Evolutionary conservation across 2,797 vertebrate genomes (phyloP).

Genomic region (Parauchenoglanis punctatus): DNA sequence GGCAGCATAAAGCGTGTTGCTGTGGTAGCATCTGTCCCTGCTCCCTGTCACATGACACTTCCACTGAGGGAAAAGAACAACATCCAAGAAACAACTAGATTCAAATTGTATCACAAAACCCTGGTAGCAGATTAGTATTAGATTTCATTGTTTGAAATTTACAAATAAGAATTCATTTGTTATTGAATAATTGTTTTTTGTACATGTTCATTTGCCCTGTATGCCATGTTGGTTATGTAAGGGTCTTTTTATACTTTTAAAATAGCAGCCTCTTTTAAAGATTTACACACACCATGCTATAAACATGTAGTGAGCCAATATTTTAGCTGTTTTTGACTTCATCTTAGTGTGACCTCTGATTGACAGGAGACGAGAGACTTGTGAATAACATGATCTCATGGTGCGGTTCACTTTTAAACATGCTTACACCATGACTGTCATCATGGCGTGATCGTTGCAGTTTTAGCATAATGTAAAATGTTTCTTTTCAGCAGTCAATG

Average conservation of each 20-base stretch:
- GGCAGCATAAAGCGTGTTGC: conserved; percentile 64
- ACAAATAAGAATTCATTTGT: background rate
- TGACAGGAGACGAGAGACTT: conserved; percentile 5
- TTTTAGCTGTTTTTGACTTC: background rate
- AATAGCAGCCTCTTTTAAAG: background rate
- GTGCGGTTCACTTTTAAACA: conserved; percentile 13
- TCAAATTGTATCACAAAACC: conserved; percentile 15
- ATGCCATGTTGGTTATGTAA: background rate
- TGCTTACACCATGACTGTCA: conserved; percentile 3
- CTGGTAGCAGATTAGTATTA: background rate
- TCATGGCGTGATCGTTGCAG: background rate
- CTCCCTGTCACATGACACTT: conserved; percentile 61
- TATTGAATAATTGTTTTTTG: background rate
- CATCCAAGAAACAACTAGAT: conserved; percentile 8
- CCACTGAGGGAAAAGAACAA: conserved; percentile 40
- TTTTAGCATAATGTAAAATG: background rate
- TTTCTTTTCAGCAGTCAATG: conserved; percentile 3
- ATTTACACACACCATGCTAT: background rate
- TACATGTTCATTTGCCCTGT: background rate
- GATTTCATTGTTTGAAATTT: background rate
- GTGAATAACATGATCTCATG: background rate
- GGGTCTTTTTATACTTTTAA: background rate
- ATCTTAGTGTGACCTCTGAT: background rate
- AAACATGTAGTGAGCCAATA: background rate
- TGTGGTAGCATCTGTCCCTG: conserved; percentile 71